These are phyloP conservation scores for Muntiacus reevesi DNA, from an alignment of 2,113 vertebrate genomes.

Conservation along the genomic window DNA sequence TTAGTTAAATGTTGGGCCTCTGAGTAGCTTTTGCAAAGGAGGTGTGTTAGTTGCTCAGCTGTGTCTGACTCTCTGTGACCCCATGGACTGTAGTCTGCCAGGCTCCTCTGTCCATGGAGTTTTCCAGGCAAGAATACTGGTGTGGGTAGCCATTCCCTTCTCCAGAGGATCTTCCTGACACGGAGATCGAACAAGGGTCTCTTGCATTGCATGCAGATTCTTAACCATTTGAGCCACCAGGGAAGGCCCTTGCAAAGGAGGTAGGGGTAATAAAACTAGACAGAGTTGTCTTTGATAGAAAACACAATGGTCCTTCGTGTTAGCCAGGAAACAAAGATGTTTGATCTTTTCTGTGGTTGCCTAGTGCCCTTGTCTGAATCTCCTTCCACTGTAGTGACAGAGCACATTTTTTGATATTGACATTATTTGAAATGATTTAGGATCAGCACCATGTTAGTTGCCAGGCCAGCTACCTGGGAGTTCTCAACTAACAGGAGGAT, in stretches of 20 bases:
- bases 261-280: not conserved
- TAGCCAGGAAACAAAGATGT: not conserved
- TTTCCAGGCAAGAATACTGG: not conserved
- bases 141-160: not conserved
- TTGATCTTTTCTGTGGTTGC: not conserved
- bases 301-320: not conserved
- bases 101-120: not conserved
- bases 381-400: not conserved
- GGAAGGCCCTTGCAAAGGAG: not conserved
- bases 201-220: not conserved
- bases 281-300: not conserved
- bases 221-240: not conserved
- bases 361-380: not conserved
- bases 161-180: not conserved
- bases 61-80: not conserved
- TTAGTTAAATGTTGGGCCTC: not conserved
- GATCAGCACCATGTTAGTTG: not conserved
- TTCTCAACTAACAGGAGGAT: not conserved
- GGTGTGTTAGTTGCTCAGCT: not conserved
- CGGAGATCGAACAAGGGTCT: accelerated
- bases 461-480: not conserved
- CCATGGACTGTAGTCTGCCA: not conserved
- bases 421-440: not conserved
- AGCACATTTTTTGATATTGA: not conserved
- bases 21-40: not conserved